phyloP scores from a whole-genome alignment of 2,797 vertebrate genomes.

The Saguinus oedipus region DNA sequence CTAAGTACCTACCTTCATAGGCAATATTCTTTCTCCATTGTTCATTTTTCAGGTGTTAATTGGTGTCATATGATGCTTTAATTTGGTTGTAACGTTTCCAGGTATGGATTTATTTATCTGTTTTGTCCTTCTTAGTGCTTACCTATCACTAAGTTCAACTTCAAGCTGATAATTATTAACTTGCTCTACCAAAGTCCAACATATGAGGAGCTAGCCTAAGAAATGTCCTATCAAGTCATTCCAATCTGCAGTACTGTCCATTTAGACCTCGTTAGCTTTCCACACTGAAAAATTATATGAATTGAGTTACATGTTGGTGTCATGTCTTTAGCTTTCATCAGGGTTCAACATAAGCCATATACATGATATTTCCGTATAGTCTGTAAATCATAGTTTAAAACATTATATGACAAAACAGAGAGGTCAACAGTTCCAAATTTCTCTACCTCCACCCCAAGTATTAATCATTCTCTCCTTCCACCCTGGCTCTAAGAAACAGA shows the following conservation, averaged over 20 bases:
- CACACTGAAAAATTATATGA: background rate
- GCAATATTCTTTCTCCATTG: background rate
- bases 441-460: background rate
- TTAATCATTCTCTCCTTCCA: constrained; percentile 9
- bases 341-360: background rate
- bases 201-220: background rate
- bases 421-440: background rate
- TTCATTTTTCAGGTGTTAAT: background rate
- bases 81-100: background rate
- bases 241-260: background rate
- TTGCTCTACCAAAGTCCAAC: background rate
- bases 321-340: constrained; percentile 18
- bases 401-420: background rate
- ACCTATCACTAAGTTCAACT: background rate
- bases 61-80: background rate
- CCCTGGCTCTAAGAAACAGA: background rate
- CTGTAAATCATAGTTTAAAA: constrained; percentile 15
- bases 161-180: background rate
- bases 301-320: background rate
- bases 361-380: background rate
- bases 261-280: background rate
- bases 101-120: background rate
- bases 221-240: background rate
- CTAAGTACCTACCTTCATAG: background rate
- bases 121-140: background rate